These are phyloP conservation scores for Stegastes partitus DNA, from an alignment of 2,113 vertebrate genomes.

Conservation along the genomic window DNA sequence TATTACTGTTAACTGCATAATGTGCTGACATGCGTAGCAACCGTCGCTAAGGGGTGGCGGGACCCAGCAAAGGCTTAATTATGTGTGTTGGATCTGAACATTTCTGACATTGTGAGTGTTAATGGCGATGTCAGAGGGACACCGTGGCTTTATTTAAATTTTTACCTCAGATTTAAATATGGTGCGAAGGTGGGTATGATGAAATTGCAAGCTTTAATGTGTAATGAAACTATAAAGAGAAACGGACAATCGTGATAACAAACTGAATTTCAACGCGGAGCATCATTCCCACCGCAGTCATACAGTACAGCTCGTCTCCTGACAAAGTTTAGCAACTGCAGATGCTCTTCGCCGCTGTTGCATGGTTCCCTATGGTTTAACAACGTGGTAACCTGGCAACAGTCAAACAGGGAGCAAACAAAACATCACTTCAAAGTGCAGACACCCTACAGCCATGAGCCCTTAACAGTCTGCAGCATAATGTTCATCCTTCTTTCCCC, in stretches of 20 bases:
- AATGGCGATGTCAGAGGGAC: not conserved
- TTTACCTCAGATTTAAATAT: not conserved
- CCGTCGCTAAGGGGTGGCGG: not conserved
- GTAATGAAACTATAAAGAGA: not conserved
- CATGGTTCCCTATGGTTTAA: constrained; percentile 30
- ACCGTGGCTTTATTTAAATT: not conserved
- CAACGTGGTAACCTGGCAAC: constrained; percentile 57
- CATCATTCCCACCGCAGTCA: not conserved
- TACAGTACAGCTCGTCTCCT: not conserved
- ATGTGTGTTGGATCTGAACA: not conserved
- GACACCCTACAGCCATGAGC: constrained; percentile 37
- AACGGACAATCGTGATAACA: not conserved
- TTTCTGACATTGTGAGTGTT: not conserved
- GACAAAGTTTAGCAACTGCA: constrained; percentile 6
- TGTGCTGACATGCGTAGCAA: not conserved
- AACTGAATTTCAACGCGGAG: not conserved
- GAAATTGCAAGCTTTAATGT: not conserved
- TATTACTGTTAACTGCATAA: not conserved
- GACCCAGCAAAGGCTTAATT: not conserved
- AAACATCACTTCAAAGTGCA: constrained; percentile 44
- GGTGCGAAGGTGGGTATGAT: not conserved
- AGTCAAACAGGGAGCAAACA: constrained; percentile 37
- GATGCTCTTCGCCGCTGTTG: not conserved
- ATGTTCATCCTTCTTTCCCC: constrained; percentile 17
- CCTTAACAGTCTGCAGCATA: not conserved